Base-by-base conservation (phyloP, 2,888 invertebrate species). In the Drosophila heteroneura region DNA sequence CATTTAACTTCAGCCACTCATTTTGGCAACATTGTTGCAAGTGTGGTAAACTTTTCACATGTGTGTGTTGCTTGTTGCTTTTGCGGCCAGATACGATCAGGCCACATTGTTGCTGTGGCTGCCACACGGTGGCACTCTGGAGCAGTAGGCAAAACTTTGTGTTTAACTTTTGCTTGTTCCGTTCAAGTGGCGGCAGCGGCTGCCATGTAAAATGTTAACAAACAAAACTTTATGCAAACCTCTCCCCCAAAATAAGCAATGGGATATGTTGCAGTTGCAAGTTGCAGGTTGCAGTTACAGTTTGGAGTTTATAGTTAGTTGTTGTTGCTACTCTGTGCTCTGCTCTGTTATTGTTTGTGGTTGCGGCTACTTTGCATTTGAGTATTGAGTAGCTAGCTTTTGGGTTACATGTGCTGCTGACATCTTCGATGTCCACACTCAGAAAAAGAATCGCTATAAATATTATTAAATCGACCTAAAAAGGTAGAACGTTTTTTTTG, bases 151-250 rank as follows among this genome's bases (percentile, higher is more conserved):
- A 60, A 83, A 85, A 87, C 73, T 87, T 90, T 77, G 74, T 54
- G 56, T 59, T 84, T 74, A 86, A 87, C 89, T 87, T 90, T 86
- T 81, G 89, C 82, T 82, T 88, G 90, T 86, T 82, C 56, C 61
- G 73, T 70, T 84, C 74, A 87, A 86, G 82, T 89, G 87, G 82
- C 68, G 69, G 51, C 65, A 32, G 47, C 60, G 54, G 70, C 63
- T 67, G 79, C 70, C 81, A 84, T 82, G 82, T 82, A 62, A 70
- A 85, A 85, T 87, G 77, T 84, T 85, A 77, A 65, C 76, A 74
- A 74, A 74, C 71, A 70, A 90, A 85, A 88, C 69, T 90, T 88
- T 81, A 62, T 69, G 59, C 66, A 62, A 74, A 68, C 9, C 26
- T 9, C 64, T 35, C 44, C 30, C 22, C 70, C 51, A 52, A 81